Evolutionary conservation across 2,113 vertebrate species (phyloP), one percentile per base, ranked within the genome.

Genomic region (Macquaria australasica): DNA sequence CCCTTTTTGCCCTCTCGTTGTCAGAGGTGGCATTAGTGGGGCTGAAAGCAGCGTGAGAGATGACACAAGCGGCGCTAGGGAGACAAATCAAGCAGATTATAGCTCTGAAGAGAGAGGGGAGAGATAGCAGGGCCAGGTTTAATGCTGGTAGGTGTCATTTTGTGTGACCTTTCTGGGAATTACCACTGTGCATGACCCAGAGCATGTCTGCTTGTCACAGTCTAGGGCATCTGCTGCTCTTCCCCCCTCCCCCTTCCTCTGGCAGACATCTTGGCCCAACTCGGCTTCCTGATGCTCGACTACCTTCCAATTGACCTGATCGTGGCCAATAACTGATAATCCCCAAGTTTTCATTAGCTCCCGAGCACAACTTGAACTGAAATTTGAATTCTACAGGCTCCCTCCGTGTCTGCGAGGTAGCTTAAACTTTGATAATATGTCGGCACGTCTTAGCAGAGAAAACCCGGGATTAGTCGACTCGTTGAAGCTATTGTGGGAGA

Each of bases 131-230:
- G 75, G 70, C 70, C 76, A 43, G 78, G 62, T 67, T 85, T 88
- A 83, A 86, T 79, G 85, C 83, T 81, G 80, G 28, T 73, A 72
- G 73, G 82, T 88, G 83, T 88, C 89, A 87, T 86, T 87, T 75
- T 86, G 67, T 75, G 73, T 83, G 90, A 90, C 90, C 92, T 92
- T 91, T 92, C 25, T 48, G 83, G 83, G 88, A 90, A 91, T 90
- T 91, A 90, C 77, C 77, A 79, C 82, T 58, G 71, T 66, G 70
- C 53, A 68, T 87, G 86, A 90, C 88, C 91, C 86, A 53, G 77
- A 83, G 80, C 82, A 51, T 77, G 77, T 83, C 79, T 16, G 71
- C 82, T 50, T 73, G 83, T 89, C 82, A 88, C 73, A 21, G 84
- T 70, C 66, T 64, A 34, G 60, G 25, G 45, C 53, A 75, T 63